Evolutionary conservation across 2,113 vertebrate genomes (phyloP).

Genomic region (Penelope pileata): DNA sequence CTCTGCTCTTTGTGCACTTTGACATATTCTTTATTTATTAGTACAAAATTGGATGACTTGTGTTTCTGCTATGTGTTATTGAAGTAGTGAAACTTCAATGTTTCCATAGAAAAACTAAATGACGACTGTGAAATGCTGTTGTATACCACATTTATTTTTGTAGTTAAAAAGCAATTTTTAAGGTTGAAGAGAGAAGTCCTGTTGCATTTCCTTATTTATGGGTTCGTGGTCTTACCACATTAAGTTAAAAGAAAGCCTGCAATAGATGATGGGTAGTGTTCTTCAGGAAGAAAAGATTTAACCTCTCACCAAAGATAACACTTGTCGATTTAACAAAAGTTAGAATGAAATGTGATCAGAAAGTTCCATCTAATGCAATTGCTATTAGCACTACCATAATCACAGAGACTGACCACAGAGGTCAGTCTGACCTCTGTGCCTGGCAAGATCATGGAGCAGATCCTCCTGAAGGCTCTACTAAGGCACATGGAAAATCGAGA

Average conservation of each 20-base stretch:
- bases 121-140: background rate
- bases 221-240: fast-evolving
- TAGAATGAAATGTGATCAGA: background rate
- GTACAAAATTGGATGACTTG: background rate
- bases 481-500: too few relatives aligned
- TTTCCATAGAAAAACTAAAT: background rate
- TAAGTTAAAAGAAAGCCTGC: background rate
- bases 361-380: background rate
- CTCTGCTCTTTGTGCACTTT: background rate
- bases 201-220: background rate
- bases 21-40: background rate
- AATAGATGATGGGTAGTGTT: fast-evolving
- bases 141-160: background rate
- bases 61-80: background rate
- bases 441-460: too few relatives aligned
- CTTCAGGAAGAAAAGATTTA: background rate
- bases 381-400: background rate
- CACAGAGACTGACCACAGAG: too few relatives aligned
- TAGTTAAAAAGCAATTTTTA: background rate
- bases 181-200: background rate
- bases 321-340: background rate
- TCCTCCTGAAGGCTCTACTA: too few relatives aligned
- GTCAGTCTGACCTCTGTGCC: too few relatives aligned
- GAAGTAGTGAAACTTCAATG: background rate
- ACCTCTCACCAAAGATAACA: background rate